These are phyloP conservation scores for Eptesicus fuscus DNA, from an alignment of 2,113 vertebrate species.

Conservation along the genomic window DNA sequence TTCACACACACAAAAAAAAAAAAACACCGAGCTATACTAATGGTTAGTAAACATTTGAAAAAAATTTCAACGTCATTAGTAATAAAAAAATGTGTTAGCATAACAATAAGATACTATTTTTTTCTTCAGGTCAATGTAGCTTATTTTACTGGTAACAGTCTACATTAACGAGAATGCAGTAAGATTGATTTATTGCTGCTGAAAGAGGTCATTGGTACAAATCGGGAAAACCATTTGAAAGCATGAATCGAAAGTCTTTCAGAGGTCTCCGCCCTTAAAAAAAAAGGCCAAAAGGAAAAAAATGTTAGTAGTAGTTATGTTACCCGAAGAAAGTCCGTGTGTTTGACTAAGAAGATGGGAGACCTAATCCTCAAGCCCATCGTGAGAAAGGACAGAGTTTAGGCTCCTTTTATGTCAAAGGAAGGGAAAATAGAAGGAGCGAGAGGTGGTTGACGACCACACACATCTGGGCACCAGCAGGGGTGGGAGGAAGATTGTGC, in stretches of 20 bases:
- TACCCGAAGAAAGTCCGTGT: neutral
- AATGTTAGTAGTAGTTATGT: neutral
- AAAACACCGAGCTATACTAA: neutral
- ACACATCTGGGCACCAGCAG: neutral
- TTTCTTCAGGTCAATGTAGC: neutral
- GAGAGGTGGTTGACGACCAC: neutral
- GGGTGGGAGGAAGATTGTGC: neutral
- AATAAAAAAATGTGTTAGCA: neutral
- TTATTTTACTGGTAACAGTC: neutral
- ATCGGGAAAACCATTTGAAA: slow-evolving; percentile 6
- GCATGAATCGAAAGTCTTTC: neutral
- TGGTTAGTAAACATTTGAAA: neutral
- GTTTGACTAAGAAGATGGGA: neutral
- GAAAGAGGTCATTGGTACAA: neutral
- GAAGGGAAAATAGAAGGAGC: no score
- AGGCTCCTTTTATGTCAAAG: neutral
- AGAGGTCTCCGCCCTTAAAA: neutral
- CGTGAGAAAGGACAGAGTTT: neutral
- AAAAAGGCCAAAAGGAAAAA: neutral
- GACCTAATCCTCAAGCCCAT: neutral
- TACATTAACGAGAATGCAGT: neutral
- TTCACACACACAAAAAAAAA: neutral
- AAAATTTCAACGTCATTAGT: neutral
- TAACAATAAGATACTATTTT: neutral
- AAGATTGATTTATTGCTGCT: neutral